Conservation (phyloP, 2,113 vertebrate species). For the Lichenostomus cassidix region DNA sequence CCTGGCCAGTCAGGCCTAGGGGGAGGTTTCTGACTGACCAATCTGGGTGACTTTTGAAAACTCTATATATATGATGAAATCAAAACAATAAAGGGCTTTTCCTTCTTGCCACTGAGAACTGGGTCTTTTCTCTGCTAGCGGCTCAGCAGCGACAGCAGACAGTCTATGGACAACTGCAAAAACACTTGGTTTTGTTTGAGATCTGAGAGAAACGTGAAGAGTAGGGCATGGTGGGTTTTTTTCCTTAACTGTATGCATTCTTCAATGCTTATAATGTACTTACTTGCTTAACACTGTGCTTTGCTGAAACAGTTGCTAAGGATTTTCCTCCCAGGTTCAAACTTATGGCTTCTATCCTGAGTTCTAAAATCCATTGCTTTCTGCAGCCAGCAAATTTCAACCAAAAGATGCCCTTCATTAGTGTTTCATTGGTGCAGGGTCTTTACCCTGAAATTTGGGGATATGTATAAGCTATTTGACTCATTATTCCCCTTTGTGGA, state of each 20-base stretch:
- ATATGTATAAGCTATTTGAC: background rate
- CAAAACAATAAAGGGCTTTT: too few relatives aligned
- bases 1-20: too few relatives aligned
- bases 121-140: too few relatives aligned
- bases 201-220: background rate
- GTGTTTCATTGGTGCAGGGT: background rate
- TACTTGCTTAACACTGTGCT: background rate
- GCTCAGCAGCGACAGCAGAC: too few relatives aligned
- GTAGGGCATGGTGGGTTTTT: accelerated
- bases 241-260: background rate
- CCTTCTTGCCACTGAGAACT: too few relatives aligned
- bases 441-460: background rate
- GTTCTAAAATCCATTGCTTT: background rate
- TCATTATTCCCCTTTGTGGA: background rate
- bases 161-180: background rate
- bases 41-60: too few relatives aligned
- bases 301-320: background rate
- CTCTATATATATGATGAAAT: too few relatives aligned
- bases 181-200: background rate
- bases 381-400: background rate
- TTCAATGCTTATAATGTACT: background rate
- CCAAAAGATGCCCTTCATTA: background rate
- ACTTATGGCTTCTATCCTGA: background rate
- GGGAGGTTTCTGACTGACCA: too few relatives aligned
- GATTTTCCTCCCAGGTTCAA: background rate